phyloP scores from a whole-genome alignment of 2,888 invertebrate genomes.

The Glyphotaelius pellucidus region DNA sequence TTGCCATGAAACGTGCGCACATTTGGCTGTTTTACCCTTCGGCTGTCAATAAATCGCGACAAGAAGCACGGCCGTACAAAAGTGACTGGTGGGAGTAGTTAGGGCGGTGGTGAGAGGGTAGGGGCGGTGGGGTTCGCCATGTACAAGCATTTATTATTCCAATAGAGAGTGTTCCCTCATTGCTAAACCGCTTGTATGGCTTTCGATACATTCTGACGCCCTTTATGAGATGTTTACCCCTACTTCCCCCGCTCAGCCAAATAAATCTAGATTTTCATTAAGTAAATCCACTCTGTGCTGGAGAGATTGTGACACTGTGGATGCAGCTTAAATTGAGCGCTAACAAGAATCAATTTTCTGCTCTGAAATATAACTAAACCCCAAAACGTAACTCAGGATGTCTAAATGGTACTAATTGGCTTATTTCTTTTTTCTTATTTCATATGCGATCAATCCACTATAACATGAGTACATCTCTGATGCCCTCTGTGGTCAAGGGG shows the following conservation, averaged over 20 bases:
- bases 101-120: neutral
- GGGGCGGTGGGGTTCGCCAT: neutral
- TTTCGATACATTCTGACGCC: slow-evolving; percentile 48
- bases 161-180: slow-evolving; percentile 40
- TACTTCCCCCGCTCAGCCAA: neutral
- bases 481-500: too few species aligned
- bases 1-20: neutral
- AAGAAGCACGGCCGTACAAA: slow-evolving; percentile 20
- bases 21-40: slow-evolving; percentile 2
- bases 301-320: neutral
- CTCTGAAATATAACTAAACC: neutral
- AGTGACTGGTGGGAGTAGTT: slow-evolving; percentile 18
- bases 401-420: neutral
- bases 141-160: slow-evolving; percentile 59
- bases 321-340: neutral
- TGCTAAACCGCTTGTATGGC: slow-evolving; percentile 35
- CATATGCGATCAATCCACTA: neutral
- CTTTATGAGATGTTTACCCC: slow-evolving; percentile 42
- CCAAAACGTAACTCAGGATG: neutral
- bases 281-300: slow-evolving; percentile 35
- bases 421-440: too few species aligned
- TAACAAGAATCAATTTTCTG: neutral
- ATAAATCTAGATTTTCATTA: slow-evolving; percentile 55
- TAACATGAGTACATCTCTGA: too few species aligned
- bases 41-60: slow-evolving; percentile 63